Percentiles rank a stretch among this genome's conserved stretches.
Conservation (phyloP, 2,113 vertebrate genomes). For the Alectura lathami region DNA sequence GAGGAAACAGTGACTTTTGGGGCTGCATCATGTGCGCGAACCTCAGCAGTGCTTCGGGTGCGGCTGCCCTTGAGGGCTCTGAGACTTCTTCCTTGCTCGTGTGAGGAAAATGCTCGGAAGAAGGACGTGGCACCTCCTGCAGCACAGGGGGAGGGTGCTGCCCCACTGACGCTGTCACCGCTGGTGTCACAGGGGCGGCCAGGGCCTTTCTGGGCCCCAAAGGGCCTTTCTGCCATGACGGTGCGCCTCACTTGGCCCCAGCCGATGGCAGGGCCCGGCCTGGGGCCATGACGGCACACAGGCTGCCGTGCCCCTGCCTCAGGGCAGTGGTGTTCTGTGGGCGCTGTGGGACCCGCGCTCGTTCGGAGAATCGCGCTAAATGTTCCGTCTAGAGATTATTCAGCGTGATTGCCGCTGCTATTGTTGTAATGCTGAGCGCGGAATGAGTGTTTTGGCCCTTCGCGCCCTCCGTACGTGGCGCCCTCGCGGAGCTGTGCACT, state of each 20-base stretch:
- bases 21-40: accelerated
- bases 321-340: accelerated
- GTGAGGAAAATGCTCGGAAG: no score
- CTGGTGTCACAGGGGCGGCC: no score
- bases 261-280: neutral
- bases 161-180: accelerated
- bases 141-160: accelerated
- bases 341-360: neutral
- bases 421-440: accelerated
- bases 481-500: neutral
- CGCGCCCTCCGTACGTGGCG: neutral
- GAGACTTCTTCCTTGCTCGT: accelerated
- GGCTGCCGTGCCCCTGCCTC: neutral
- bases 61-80: neutral
- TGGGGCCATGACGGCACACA: neutral
- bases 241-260: no score
- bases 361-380: accelerated
- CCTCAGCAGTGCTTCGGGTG: neutral
- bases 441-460: neutral
- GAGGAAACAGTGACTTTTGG: accelerated
- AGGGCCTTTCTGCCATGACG: neutral
- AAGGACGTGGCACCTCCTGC: accelerated
- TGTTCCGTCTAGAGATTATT: accelerated
- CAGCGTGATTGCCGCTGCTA: accelerated
- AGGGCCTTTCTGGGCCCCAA: accelerated